Evolutionary conservation across 2,113 vertebrate genomes (phyloP).

Genomic region (Cepphus grylle): DNA sequence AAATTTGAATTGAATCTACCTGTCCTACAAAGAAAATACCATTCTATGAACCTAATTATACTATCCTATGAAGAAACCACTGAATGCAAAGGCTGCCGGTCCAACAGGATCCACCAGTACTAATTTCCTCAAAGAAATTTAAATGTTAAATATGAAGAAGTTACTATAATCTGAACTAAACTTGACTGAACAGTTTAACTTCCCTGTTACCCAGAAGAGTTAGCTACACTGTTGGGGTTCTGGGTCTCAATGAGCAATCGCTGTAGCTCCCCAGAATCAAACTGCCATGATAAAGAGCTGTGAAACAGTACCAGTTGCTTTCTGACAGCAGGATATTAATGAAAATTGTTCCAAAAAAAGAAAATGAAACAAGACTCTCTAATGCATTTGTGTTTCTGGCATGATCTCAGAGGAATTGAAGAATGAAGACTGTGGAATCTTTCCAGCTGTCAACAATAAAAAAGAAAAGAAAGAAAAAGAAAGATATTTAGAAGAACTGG

Average conservation of each 20-base stretch:
- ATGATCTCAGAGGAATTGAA: neutral
- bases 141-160: neutral
- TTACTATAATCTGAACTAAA: neutral
- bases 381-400: neutral
- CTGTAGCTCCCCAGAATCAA: neutral
- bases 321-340: constrained; percentile 8
- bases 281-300: neutral
- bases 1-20: neutral
- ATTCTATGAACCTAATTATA: neutral
- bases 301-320: neutral
- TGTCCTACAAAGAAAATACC: neutral
- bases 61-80: neutral
- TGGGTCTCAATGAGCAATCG: neutral
- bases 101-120: neutral
- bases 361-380: neutral
- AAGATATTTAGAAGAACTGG: neutral
- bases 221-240: neutral
- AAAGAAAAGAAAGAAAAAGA: neutral
- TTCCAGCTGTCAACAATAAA: neutral
- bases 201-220: neutral
- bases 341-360: neutral
- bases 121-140: neutral
- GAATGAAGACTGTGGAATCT: neutral
- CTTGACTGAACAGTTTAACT: neutral
- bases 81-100: neutral